phyloP scores from a whole-genome alignment of 37 sponge, comb jelly and placozoan genomes.

The Halisarca cf. caerulea region DNA sequence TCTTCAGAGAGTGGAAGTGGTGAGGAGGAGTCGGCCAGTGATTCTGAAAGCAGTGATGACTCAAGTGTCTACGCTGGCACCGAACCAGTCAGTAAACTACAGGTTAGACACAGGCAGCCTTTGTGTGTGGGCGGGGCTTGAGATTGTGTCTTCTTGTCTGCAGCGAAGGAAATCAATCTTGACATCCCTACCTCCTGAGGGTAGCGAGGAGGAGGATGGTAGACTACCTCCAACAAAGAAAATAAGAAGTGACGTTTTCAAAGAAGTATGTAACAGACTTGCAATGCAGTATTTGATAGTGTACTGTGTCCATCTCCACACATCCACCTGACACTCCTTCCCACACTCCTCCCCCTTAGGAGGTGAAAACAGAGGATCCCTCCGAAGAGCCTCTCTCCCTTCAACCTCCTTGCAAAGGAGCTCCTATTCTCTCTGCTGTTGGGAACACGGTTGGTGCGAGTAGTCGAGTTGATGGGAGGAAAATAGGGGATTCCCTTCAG shows the following conservation, averaged over 20 bases:
- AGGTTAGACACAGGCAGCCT: too few relatives aligned
- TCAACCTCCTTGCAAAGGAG: not conserved
- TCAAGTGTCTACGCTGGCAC: too few relatives aligned
- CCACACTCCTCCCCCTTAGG: too few relatives aligned
- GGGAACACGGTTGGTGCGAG: too few relatives aligned
- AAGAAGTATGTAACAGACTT: not conserved
- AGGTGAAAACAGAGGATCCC: not conserved
- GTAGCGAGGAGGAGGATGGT: not conserved
- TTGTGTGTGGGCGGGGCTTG: too few relatives aligned
- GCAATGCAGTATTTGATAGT: not conserved
- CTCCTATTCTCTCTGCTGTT: not conserved
- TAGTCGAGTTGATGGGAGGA: too few relatives aligned
- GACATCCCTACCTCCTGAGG: not conserved
- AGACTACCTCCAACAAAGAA: not conserved
- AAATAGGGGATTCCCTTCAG: not conserved
- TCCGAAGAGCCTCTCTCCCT: not conserved
- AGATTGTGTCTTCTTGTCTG: not conserved
- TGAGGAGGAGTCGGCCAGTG: constrained; percentile 10
- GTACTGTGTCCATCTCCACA: not conserved
- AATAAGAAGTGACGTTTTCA: not conserved
- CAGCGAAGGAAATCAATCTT: constrained; percentile 13
- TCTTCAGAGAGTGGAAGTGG: constrained; percentile 29
- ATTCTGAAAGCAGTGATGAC: constrained; percentile 1
- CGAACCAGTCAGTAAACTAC: not conserved
- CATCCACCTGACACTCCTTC: not conserved